Evolutionary conservation across 2,113 vertebrate species (phyloP).

Genomic region (Periophthalmodon schlosseri): DNA sequence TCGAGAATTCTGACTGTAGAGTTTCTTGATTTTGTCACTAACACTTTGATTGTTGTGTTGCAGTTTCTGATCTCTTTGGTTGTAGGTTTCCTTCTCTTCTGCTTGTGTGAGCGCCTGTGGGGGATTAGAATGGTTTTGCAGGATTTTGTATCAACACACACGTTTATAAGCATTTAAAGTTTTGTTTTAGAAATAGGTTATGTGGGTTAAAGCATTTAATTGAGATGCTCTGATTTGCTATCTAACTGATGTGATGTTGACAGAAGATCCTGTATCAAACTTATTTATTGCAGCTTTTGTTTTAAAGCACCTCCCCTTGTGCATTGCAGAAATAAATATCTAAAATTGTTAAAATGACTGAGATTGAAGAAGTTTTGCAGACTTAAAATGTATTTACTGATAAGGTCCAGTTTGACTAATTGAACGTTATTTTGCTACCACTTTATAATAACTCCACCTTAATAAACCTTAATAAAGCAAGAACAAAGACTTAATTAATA

Average conservation of each 20-base stretch:
- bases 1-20: conserved; percentile 1
- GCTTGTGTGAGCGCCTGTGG: conserved; percentile 42
- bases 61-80: conserved; percentile 30
- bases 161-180: background rate
- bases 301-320: conserved; percentile 17
- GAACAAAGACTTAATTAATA: too few relatives aligned
- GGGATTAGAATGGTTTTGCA: conserved; percentile 45
- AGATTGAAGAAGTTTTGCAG: too few relatives aligned
- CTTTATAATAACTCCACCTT: too few relatives aligned
- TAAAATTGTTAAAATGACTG: too few relatives aligned
- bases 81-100: conserved; percentile 8
- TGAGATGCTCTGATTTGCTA: background rate
- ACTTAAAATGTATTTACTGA: too few relatives aligned
- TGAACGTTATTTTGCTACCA: too few relatives aligned
- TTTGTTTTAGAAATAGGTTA: background rate
- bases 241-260: conserved; percentile 13
- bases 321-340: background rate
- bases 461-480: too few relatives aligned
- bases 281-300: conserved; percentile 38
- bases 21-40: conserved; percentile 49
- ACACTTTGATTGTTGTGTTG: conserved; percentile 45
- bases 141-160: conserved; percentile 38
- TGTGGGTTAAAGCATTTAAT: background rate
- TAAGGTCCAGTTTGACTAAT: too few relatives aligned
- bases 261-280: conserved; percentile 37